A percentile compares a stretch with the other conserved stretches of the same genome.
These are phyloP conservation scores for Myzus persicae DNA, from an alignment of 1,140 invertebrate species.

Conservation along the genomic window DNA sequence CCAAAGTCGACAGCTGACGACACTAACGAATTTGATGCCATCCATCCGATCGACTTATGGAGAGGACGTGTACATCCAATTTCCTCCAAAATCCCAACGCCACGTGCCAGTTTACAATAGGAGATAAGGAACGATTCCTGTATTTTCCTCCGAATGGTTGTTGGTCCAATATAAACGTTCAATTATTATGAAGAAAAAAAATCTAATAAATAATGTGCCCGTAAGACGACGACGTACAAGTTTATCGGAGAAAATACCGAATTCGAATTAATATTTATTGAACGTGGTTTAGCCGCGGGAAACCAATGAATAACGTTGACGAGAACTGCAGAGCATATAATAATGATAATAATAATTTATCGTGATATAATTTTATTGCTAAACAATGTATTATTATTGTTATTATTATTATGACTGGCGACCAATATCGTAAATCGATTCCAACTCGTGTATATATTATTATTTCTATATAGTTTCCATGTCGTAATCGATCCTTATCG, in stretches of 20 bases:
- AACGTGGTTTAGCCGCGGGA: background rate
- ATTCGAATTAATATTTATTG: background rate
- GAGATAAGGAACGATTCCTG: background rate
- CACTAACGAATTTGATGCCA: background rate
- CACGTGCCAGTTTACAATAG: background rate
- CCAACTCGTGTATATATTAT: background rate
- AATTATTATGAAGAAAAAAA: no score
- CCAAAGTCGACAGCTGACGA: background rate
- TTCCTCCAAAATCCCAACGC: background rate
- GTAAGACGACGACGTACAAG: background rate
- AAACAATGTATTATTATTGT: background rate
- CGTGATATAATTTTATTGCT: background rate
- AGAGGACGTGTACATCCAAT: background rate
- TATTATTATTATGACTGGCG: background rate
- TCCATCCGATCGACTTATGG: background rate
- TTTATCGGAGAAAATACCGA: background rate
- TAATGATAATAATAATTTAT: background rate
- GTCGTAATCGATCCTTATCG: constrained; percentile 18
- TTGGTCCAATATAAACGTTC: no score
- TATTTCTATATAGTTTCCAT: background rate
- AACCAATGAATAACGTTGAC: constrained; percentile 3
- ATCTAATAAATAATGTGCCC: background rate
- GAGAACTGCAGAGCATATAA: background rate
- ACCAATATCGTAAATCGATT: background rate
- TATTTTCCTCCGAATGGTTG: background rate